Evolutionary conservation across 2,797 vertebrate species (phyloP), one percentile per base, ranked within the genome.

Genomic region (Macropus fuliginosus): DNA sequence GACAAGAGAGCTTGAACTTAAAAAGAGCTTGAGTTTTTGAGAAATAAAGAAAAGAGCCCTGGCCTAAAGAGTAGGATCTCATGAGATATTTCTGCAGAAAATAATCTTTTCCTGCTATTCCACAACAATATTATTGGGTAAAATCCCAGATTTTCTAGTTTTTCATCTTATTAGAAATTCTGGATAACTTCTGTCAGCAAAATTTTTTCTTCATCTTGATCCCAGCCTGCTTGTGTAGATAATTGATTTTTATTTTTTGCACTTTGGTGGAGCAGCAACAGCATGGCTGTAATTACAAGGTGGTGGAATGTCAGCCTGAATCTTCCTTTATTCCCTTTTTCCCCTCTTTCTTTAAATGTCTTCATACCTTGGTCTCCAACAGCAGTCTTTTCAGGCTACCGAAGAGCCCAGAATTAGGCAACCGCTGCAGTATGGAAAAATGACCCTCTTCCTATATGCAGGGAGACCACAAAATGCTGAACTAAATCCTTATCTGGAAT

Each of bases 401-500:
- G 91, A 91, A 14, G 10, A 5, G 94, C 89, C 92, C 74, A 62
- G 55, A 54, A 74, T 95, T 81, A 81, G 56, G 91, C 50, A 92
- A 62, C 54, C 54, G 92, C 94, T 96, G 55, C 54, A 81, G n/a
- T 56, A 92, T 11, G 46, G 94, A 6, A 89, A 10, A 56, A 91
- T 96, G 50, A 95, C 87, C 94, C 56, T 97, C 1, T 95, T 97
- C 96, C 97, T 93, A 95, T 97, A 97, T 98, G 97, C 97, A 98
- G 98, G 93, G 98, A 98, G 97, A 98, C 96, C 95, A 97, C 97
- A 98, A 98, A 98, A 99, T 98, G 98, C 98, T 98, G 98, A 98
- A 98, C 98, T 98, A 98, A 98, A 98, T 98, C 98, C 98, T 98
- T 98, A 98, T 98, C 98, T 98, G 98, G 98, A 98, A 98, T 98